Evolutionary conservation across 2,888 invertebrate species (phyloP), one percentile per base, ranked within the genome.

Genomic region (Laothoe populi): DNA sequence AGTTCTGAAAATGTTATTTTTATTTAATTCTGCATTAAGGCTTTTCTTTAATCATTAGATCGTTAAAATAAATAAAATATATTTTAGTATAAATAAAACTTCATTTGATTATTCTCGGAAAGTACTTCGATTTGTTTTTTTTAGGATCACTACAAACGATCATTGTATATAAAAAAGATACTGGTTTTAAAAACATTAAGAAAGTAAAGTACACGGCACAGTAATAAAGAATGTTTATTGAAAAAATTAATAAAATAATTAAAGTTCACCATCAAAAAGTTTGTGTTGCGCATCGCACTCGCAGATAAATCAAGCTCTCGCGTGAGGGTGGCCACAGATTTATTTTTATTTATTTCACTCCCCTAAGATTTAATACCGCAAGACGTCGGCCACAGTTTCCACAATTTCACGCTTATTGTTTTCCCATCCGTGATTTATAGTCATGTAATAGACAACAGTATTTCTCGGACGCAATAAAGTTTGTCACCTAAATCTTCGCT

Each of bases 371-470:
- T 92, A 92, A 89, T 88, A 83, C 86, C 87, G 73, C 71, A 83
- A 90, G 86, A 89, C 86, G 87, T 86, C 89, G 85, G 74, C 82
- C 87, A 74, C 90, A 90, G 90, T 92, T 92, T 92, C 92, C 92
- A 92, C 92, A 92, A 92, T 92, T 92, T 92, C 92, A 92, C 92
- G 92, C 92, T 91, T 92, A 92, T 92, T 92, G 92, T 92, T 92
- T 92, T 92, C 92, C 92, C 92, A 92, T 92, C 92, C 90, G 82
- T 90, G 92, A 92, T 92, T 92, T 92, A 92, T 86, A 87, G 78
- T 72, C 83, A 73, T 77, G 87, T 92, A 92, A 92, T 92, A 88
- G 90, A 88, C 84, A 83, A 85, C 89, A 83, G 85, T 90, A 90
- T 90, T 88, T 88, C 88, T 88, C 82, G 87, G 84, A 75, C 86